Percentiles rank a stretch among this genome's conserved stretches.
Evolutionary conservation across 2,797 vertebrate species (phyloP).

Genomic region (Triplophysa yarkandensis): DNA sequence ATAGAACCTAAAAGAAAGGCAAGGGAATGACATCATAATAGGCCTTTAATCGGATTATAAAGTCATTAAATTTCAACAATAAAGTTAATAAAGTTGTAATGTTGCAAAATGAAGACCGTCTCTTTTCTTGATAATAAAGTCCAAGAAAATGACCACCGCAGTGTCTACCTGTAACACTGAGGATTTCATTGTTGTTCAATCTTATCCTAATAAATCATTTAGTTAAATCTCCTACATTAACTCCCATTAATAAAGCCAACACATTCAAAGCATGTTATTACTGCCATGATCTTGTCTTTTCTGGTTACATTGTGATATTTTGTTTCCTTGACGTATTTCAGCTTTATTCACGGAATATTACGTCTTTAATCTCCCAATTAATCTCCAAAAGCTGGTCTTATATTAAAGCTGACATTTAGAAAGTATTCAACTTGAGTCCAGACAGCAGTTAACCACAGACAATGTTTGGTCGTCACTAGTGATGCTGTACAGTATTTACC

Average conservation of each 20-base stretch:
- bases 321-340: not conserved
- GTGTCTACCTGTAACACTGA: not conserved
- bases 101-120: not conserved
- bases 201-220: not conserved
- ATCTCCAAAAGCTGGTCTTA: not conserved
- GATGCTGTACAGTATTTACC: not conserved
- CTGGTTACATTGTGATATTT: not conserved
- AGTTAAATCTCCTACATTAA: not conserved
- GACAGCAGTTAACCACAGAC: slow-evolving; percentile 10
- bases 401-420: slow-evolving; percentile 15
- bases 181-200: not conserved
- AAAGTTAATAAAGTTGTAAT: not conserved
- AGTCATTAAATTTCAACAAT: not conserved
- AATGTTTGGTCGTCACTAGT: not conserved
- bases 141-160: not conserved
- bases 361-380: not conserved
- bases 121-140: not conserved
- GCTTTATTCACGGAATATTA: not conserved
- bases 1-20: too few species aligned
- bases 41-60: not conserved
- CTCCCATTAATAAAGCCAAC: not conserved
- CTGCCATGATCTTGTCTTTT: not conserved
- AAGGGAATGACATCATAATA: too few species aligned
- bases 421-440: not conserved
- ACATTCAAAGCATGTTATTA: not conserved